These are phyloP conservation scores for Stomorhina lunata DNA, from an alignment of 2,888 invertebrate species.

Conservation along the genomic window DNA sequence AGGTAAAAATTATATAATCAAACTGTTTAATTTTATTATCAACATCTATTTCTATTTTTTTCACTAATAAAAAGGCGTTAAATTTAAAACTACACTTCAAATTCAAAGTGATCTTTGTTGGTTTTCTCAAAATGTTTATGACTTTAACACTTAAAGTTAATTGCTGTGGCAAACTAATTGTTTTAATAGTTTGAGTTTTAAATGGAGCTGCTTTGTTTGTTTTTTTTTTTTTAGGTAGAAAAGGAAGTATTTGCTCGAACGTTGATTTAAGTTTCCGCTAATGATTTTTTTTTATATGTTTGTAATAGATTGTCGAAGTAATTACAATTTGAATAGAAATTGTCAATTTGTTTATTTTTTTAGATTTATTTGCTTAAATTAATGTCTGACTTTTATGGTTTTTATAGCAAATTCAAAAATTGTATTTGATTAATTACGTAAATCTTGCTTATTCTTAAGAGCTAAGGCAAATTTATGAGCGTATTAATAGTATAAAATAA, in stretches of 20 bases:
- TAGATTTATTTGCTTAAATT: not conserved
- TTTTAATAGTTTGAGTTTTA: not conserved
- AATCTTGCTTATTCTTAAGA: not conserved
- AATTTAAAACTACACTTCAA: not conserved
- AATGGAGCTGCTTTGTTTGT: not conserved
- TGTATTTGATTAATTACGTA: not conserved
- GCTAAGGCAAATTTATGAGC: not conserved
- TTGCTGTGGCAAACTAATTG: slow-evolving; percentile 7
- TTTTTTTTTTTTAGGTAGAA: not conserved
- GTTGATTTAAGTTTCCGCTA: not conserved
- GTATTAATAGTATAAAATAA: not conserved
- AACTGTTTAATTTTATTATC: not conserved
- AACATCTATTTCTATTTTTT: not conserved
- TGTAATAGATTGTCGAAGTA: too few relatives aligned
- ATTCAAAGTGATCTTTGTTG: slow-evolving; percentile 2
- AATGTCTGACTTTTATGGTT: not conserved
- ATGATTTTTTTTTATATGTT: too few relatives aligned
- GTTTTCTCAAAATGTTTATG: not conserved
- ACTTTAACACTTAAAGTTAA: slow-evolving; percentile 23
- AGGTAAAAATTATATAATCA: slow-evolving; percentile 4
- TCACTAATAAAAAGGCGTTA: not conserved
- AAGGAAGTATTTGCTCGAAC: slow-evolving; percentile 13
- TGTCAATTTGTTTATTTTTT: not conserved
- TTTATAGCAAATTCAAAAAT: not conserved
- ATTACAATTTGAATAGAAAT: not conserved